phyloP scores from a whole-genome alignment of 1,140 invertebrate genomes.

The Odontomachus brunneus region DNA sequence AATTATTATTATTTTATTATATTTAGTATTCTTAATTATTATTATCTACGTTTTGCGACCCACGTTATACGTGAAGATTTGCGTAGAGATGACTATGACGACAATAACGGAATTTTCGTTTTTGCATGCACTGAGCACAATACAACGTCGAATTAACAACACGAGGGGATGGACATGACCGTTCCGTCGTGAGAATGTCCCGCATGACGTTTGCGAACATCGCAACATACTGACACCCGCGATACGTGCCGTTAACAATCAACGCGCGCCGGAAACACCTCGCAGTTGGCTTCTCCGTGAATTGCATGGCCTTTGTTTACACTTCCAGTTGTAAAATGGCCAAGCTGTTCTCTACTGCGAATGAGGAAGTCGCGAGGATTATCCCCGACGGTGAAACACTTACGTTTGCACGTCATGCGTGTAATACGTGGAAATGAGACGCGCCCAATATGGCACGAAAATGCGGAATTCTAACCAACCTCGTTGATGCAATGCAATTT shows the following conservation, averaged over 20 bases:
- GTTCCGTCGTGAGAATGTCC: neutral
- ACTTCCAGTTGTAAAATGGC: neutral
- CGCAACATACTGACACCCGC: neutral
- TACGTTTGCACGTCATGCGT: neutral
- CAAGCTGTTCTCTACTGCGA: no score
- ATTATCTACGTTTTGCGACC: no score
- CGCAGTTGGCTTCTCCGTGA: neutral
- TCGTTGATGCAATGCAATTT: no score
- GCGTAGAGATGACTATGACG: neutral
- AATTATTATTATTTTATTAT: no score
- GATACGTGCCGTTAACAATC: neutral
- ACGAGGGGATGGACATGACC: constrained; percentile 1
- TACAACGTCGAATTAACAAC: constrained; percentile 26
- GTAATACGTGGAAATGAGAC: neutral
- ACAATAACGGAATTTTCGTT: constrained; percentile 35
- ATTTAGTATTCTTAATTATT: no score
- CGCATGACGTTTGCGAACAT: constrained; percentile 5
- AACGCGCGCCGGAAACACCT: neutral
- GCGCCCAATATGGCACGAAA: neutral
- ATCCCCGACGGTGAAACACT: neutral
- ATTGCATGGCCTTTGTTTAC: neutral
- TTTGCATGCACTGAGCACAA: neutral
- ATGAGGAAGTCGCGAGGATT: no score
- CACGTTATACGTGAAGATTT: neutral
- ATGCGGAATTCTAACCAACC: no score